These are phyloP conservation scores for Thomomys bottae DNA, from an alignment of 2,113 vertebrate species.

Conservation along the genomic window DNA sequence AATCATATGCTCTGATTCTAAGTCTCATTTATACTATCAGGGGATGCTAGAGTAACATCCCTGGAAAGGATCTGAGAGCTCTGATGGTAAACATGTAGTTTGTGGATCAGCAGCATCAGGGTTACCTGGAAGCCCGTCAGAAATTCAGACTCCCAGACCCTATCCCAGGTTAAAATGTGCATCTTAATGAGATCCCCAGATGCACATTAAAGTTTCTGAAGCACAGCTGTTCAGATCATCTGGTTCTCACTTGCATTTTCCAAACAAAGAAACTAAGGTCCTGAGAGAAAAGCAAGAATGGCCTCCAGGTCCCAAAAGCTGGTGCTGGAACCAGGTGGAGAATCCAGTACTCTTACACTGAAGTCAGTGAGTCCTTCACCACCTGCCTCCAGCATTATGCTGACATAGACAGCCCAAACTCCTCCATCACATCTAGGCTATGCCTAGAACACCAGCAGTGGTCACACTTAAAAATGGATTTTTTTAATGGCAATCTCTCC, in stretches of 20 bases:
- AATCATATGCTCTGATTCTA: not conserved
- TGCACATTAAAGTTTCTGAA: slow-evolving; percentile 58
- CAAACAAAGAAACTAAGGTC: slow-evolving; percentile 58
- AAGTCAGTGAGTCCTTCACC: rapidly evolving
- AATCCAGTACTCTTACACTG: not conserved
- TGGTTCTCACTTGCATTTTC: slow-evolving; percentile 50
- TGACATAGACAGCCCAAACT: not conserved
- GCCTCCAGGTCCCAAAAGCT: not conserved
- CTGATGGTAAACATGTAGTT: not conserved
- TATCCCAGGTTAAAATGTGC: slow-evolving; percentile 62
- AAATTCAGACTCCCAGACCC: slow-evolving; percentile 22
- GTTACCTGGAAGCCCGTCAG: slow-evolving; percentile 4
- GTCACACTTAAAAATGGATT: not conserved
- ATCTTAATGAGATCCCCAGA: slow-evolving; percentile 74
- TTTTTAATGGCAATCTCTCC: slow-evolving; percentile 14
- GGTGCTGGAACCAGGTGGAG: not conserved
- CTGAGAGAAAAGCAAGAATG: not conserved
- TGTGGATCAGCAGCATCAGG: not conserved
- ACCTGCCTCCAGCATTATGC: not conserved
- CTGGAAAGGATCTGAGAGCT: not conserved
- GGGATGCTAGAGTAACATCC: not conserved
- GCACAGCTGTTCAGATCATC: slow-evolving; percentile 57
- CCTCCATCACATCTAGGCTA: not conserved
- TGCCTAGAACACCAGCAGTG: not conserved
- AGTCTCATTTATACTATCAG: not conserved